These are phyloP conservation scores for Chionis minor DNA, from an alignment of 2,113 vertebrate genomes.

Conservation along the genomic window DNA sequence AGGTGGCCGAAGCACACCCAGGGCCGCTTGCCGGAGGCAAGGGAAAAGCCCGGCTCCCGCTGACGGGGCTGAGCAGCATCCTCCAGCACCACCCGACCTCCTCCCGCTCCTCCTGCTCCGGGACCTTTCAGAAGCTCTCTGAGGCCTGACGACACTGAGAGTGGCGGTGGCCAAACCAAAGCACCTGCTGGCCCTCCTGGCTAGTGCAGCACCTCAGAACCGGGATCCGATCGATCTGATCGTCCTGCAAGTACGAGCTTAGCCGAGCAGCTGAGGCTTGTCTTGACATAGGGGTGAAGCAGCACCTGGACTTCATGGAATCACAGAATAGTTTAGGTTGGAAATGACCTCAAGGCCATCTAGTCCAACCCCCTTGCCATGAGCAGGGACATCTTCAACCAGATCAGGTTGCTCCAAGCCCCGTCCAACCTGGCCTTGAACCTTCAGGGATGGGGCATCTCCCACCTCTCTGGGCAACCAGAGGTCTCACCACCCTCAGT, in stretches of 20 bases:
- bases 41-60: neutral
- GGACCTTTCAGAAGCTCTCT: neutral
- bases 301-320: neutral
- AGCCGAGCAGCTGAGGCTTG: neutral
- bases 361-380: neutral
- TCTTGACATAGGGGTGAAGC: slow-evolving; percentile 7
- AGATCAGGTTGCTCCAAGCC: neutral
- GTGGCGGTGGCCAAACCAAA: neutral
- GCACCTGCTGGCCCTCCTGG: slow-evolving; percentile 19
- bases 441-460: no score
- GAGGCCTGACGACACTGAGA: neutral
- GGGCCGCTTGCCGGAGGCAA: neutral
- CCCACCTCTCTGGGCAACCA: no score
- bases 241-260: slow-evolving; percentile 5
- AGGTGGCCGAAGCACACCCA: neutral
- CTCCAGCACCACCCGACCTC: neutral
- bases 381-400: neutral
- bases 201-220: neutral
- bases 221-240: neutral
- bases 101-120: neutral
- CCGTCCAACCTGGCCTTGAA: neutral
- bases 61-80: neutral
- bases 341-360: neutral
- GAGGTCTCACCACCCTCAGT: no score
- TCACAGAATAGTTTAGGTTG: neutral